Evolutionary conservation across 2,797 vertebrate genomes (phyloP).

Genomic region (Liasis olivaceus): DNA sequence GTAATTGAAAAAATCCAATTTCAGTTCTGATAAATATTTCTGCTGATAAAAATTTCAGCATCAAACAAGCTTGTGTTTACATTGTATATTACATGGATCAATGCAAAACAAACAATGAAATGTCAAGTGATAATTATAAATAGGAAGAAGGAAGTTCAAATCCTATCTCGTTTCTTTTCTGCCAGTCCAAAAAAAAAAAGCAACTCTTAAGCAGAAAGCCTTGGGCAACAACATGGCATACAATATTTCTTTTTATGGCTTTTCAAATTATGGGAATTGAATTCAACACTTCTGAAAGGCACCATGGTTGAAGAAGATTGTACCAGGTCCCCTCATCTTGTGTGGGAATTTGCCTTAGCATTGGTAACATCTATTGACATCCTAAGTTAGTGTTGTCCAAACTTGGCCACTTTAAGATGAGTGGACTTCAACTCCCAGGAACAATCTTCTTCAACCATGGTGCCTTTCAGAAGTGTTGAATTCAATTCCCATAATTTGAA

Average conservation of each 20-base stretch:
- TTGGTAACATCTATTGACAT: neutral
- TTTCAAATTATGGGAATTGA: neutral
- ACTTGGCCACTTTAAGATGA: too few species aligned
- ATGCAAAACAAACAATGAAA: neutral
- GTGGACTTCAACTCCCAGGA: neutral
- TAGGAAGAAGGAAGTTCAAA: neutral
- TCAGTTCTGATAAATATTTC: neutral
- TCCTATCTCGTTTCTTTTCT: neutral
- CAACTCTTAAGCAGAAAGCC: neutral
- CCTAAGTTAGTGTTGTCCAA: too few species aligned
- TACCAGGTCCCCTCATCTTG: neutral
- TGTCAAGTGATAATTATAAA: neutral
- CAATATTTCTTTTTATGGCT: neutral
- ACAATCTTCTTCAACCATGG: neutral
- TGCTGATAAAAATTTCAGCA: neutral
- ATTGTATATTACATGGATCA: neutral
- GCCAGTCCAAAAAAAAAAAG: neutral
- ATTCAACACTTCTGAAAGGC: neutral
- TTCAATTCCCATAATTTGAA: neutral
- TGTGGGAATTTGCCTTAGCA: neutral
- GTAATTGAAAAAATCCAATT: neutral
- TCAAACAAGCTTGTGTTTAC: neutral
- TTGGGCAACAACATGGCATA: neutral
- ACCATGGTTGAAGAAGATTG: neutral
- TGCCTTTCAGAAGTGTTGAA: neutral